These are phyloP conservation scores for Pycnomerus fuliginosus DNA, from an alignment of 2,888 invertebrate species.

Conservation along the genomic window DNA sequence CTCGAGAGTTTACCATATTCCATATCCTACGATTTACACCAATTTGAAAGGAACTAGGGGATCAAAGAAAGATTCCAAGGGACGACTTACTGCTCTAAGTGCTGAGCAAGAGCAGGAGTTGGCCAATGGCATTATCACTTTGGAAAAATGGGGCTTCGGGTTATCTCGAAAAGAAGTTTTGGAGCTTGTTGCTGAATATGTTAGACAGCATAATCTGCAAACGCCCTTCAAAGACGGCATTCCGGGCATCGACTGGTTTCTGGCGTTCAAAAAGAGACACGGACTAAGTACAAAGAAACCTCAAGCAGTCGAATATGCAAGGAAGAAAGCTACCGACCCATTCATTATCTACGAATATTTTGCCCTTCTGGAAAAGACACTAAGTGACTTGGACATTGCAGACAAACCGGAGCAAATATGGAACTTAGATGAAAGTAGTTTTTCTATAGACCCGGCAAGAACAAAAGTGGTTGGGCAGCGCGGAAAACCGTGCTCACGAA, in stretches of 20 bases:
- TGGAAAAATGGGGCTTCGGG: neutral
- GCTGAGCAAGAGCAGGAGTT: neutral
- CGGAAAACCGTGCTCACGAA: neutral
- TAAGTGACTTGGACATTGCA: neutral
- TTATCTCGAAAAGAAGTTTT: neutral
- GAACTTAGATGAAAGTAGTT: neutral
- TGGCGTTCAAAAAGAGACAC: neutral
- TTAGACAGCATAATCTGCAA: neutral
- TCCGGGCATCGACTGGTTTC: neutral
- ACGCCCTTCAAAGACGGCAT: neutral
- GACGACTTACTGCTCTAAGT: too few species aligned
- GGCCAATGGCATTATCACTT: neutral
- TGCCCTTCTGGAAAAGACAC: neutral
- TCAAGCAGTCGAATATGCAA: neutral
- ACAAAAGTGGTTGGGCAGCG: neutral
- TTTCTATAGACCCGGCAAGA: neutral
- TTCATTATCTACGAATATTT: neutral
- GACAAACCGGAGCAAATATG: neutral
- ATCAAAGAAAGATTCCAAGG: too few species aligned
- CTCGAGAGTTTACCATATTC: too few species aligned
- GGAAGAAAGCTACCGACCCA: neutral
- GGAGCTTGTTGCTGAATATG: neutral
- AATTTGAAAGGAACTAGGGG: too few species aligned
- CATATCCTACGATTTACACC: too few species aligned
- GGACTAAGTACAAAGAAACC: neutral